These are phyloP conservation scores for Hyperopisus bebe DNA, from an alignment of 2,113 vertebrate genomes.

Conservation along the genomic window DNA sequence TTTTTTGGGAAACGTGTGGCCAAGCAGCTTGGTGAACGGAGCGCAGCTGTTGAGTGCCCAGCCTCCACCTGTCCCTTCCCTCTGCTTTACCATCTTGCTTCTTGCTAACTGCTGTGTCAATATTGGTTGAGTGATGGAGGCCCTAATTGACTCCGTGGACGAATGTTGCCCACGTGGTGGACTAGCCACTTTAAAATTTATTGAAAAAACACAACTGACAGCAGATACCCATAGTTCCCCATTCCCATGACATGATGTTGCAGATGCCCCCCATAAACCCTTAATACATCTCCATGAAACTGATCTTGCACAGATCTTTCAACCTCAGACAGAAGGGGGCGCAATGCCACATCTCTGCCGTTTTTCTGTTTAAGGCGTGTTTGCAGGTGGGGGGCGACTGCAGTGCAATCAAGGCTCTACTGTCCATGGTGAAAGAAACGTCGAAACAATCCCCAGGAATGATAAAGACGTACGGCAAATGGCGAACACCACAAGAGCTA, in stretches of 20 bases:
- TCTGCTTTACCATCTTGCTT: background rate
- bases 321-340: background rate
- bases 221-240: background rate
- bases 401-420: background rate
- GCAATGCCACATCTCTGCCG: background rate
- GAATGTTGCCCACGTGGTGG: background rate
- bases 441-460: background rate
- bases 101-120: background rate
- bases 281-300: background rate
- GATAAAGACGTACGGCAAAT: background rate
- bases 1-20: background rate
- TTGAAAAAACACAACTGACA: background rate
- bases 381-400: background rate
- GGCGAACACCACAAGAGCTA: conserved; percentile 27
- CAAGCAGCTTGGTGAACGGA: background rate
- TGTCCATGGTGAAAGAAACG: background rate
- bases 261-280: background rate
- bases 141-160: background rate
- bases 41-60: background rate
- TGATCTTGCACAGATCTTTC: background rate
- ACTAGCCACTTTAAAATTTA: background rate
- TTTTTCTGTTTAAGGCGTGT: background rate
- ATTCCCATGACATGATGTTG: background rate
- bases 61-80: background rate
- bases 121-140: background rate